Conservation (phyloP, 2,113 vertebrate species). For the Benthochromis sp. region DNA sequence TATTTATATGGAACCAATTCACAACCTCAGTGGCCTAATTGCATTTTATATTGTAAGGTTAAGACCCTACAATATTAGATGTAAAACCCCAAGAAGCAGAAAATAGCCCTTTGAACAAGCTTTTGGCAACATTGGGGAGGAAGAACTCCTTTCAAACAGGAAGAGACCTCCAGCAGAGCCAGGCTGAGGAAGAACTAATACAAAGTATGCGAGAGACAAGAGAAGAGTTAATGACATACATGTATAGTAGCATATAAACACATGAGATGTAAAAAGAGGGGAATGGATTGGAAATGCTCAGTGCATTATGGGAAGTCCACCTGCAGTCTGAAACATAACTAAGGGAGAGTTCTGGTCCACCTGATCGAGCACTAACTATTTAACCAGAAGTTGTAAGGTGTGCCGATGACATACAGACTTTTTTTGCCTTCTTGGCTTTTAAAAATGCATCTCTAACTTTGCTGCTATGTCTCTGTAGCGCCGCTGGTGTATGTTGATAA, state of each 20-base stretch:
- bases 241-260: background rate
- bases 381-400: background rate
- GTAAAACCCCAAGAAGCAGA: background rate
- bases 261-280: background rate
- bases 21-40: background rate
- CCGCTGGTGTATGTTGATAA: background rate
- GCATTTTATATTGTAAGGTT: background rate
- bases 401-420: background rate
- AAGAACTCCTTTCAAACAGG: background rate
- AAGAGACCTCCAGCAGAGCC: background rate
- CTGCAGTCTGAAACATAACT: background rate
- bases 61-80: background rate
- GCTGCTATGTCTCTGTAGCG: background rate
- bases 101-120: background rate
- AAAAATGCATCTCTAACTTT: background rate
- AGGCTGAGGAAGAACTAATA: background rate
- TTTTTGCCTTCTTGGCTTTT: background rate
- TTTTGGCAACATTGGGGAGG: background rate
- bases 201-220: background rate
- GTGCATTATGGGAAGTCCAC: background rate
- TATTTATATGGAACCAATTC: background rate
- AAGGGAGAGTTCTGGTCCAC: background rate
- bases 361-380: background rate
- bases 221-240: background rate
- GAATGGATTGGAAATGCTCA: background rate